Evolutionary conservation across 2,113 vertebrate genomes (phyloP), one percentile per base, ranked within the genome.

Genomic region (Scopus umbretta): DNA sequence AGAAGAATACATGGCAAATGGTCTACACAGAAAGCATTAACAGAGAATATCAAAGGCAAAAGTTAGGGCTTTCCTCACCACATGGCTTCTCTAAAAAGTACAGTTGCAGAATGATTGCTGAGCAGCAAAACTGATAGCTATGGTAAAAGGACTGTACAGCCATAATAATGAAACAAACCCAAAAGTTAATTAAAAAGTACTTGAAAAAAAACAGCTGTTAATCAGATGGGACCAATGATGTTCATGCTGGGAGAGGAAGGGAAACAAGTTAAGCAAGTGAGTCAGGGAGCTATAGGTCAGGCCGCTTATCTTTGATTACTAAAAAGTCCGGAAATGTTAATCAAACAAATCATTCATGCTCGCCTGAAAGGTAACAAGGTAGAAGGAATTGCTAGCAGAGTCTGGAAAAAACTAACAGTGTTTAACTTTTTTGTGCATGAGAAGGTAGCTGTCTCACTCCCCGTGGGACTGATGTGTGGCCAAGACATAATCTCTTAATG

Each of bases 381-480:
- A 55, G 43, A 91, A 72, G 9, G 22, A 68, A 68, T 67, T 1
- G 1, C 52, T 67, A 43, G 5, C 30, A 56, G 9, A 59, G 12
- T 17, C n/a, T 86, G 16, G 20, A n/a, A 82, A 91, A 92, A 88
- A 8, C 2, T 15, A 56, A 18, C 4, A 42, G 6, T 8, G 8
- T 59, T 83, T 79, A 62, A 53, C 9, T 43, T 47, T 30, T 83
- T 47, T 34, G 14, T n/a, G 5, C 3, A 22, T 38, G 30, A 56
- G 6, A 90, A 90, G 6, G 36, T 10, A 80, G 13, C 9, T 36
- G 11, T 50, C 27, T 85, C 7, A n/a, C 20, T 59, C 34, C 10
- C 29, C 4, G 2, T 0, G 4, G 25, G 22, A 53, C 12, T 32
- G n/a, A 47, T 0, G 0, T 21, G 18, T 25, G 6, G 10, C 25